These are phyloP conservation scores for Chloromyia formosa DNA, from an alignment of 2,888 invertebrate genomes.

Conservation along the genomic window DNA sequence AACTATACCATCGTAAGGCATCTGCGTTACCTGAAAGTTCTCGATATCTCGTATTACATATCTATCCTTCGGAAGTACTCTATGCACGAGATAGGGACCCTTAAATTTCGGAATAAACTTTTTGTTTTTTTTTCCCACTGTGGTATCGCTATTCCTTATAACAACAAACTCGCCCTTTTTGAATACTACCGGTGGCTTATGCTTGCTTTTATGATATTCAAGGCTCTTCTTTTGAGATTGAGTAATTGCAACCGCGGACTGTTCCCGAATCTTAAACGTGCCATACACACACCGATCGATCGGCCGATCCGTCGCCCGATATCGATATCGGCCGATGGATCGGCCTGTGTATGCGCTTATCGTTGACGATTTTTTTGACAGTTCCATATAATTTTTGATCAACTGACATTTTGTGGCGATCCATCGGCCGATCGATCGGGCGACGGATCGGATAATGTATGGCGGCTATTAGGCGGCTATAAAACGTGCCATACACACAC, in stretches of 20 bases:
- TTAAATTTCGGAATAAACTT: conserved; percentile 52
- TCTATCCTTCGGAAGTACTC: conserved; percentile 53
- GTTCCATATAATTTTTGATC: too few relatives aligned
- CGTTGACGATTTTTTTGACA: too few relatives aligned
- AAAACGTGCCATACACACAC: too few relatives aligned
- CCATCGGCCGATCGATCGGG: too few relatives aligned
- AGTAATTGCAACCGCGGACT: conserved; percentile 47
- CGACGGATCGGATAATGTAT: too few relatives aligned
- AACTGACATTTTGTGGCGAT: too few relatives aligned
- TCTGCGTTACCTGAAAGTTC: conserved; percentile 52
- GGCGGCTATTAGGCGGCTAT: too few relatives aligned
- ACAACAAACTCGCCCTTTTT: conserved; percentile 52
- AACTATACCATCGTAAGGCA: conserved; percentile 48
- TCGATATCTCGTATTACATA: conserved; percentile 52
- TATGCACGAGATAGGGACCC: conserved; percentile 52
- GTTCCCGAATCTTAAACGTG: conserved; percentile 45
- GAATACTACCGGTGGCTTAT: conserved; percentile 37
- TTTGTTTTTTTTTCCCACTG: conserved; percentile 51
- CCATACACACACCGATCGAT: too few relatives aligned
- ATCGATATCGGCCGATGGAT: too few relatives aligned
- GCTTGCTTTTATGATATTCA: conserved; percentile 27
- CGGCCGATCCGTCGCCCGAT: too few relatives aligned
- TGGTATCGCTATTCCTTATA: conserved; percentile 52
- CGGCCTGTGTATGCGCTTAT: too few relatives aligned
- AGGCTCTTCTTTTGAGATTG: conserved; percentile 48